Evolutionary conservation across 2,113 vertebrate species (phyloP).

Genomic region (Pomatostomus ruficeps): DNA sequence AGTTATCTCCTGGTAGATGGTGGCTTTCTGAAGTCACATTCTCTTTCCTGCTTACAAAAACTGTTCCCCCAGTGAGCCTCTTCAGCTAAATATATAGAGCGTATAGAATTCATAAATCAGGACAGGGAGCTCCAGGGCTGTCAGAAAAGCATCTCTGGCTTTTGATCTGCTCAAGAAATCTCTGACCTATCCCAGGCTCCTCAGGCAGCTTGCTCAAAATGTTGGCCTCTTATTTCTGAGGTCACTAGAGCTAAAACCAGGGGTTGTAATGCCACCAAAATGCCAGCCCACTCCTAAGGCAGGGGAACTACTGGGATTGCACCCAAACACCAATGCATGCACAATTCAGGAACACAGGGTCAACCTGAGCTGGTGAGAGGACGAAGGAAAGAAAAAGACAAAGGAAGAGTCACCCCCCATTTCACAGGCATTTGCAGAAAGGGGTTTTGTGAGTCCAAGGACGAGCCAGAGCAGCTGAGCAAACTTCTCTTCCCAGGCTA

Average conservation of each 20-base stretch:
- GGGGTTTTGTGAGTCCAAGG: background rate
- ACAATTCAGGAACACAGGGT: rapidly evolving
- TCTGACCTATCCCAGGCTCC: conserved; percentile 62
- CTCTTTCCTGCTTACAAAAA: background rate
- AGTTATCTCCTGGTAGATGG: background rate
- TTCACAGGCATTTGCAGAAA: background rate
- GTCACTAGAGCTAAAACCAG: background rate
- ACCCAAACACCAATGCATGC: background rate
- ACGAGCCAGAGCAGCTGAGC: background rate
- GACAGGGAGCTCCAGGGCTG: conserved; percentile 3
- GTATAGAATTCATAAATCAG: conserved; percentile 49
- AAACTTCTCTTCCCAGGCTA: background rate
- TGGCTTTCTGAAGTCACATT: background rate
- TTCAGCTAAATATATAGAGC: conserved; percentile 15
- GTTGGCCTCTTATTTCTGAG: background rate
- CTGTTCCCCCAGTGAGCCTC: conserved; percentile 1
- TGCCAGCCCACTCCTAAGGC: rapidly evolving
- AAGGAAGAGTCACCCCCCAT: background rate
- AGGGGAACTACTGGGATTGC: background rate
- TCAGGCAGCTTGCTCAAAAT: background rate
- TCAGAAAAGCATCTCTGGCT: conserved; percentile 59
- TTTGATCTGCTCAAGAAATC: conserved; percentile 51
- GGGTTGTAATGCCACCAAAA: background rate
- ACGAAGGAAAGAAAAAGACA: background rate
- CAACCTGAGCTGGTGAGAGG: background rate